Evolutionary conservation across 1,140 invertebrate species (phyloP), one percentile per base, ranked within the genome.

Genomic region (Drosophila pectinifera): DNA sequence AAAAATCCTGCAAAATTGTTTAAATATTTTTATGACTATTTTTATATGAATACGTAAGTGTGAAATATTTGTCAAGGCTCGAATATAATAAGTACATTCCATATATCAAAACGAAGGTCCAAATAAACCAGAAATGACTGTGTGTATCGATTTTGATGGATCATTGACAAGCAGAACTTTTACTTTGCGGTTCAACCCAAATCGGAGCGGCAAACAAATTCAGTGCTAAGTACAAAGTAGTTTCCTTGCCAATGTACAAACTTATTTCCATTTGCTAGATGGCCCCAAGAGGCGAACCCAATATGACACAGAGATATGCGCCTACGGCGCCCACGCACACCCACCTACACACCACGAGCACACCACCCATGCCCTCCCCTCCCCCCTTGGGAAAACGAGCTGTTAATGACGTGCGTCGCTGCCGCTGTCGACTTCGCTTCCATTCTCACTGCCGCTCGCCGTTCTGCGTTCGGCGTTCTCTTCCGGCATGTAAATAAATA

Each of bases 401-500:
- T 82, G 83, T 88, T 77, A 81, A 86, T 86, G 83, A 88, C 79
- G 83, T 59, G 76, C 83, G 80, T 78, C 74, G 82, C 46, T 68
- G 45, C 69, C 61, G 51, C 56, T 26, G 53, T 46, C 48, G 57
- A 31, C 45, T 53, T 55, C 59, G 57, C 38, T 65, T 51, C 22
- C 51, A 55, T 63, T 83, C 62, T 56, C 73, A 46, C 63, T 72
- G 57, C 55, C 75, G 46, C 38, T 76, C 59, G 48, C 16, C 48
- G 16, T 16, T 18, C n/a, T 0, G 36, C 57, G 65, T 56, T 80
- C 69, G 67, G 58, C 79, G 73, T 82, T 82, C 82, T 88, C 84
- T 86, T 88, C 79, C 83, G 84, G 83, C 84, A 89, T 89, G 84
- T 88, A 88, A 88, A 88, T 88, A 88, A 88, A 89, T 88, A 84